phyloP scores from a whole-genome alignment of 2,888 invertebrate species.

The Cantharis flavilabris region DNA sequence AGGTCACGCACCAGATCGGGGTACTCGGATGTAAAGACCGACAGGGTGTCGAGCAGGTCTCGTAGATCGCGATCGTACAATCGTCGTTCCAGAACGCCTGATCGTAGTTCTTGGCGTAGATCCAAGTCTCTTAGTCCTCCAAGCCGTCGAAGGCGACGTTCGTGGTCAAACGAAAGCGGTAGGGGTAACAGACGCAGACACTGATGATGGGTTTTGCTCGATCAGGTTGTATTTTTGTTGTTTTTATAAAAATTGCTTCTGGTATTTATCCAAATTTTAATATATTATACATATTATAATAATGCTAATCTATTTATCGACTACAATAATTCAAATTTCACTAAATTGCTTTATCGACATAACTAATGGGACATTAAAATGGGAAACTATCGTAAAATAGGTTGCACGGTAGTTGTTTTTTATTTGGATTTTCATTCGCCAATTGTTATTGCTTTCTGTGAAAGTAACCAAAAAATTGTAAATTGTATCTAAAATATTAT shows the following conservation, averaged over 20 bases:
- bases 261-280: background rate
- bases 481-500: background rate
- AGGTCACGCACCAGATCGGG: conserved; percentile 17
- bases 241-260: background rate
- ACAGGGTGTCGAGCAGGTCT: background rate
- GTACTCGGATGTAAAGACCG: conserved; percentile 5
- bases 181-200: conserved; percentile 45
- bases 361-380: background rate
- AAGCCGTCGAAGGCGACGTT: conserved; percentile 34
- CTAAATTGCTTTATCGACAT: background rate
- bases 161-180: conserved; percentile 39
- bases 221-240: conserved; percentile 35
- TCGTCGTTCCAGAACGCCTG: conserved; percentile 29
- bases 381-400: background rate
- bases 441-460: background rate
- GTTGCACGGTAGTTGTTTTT: background rate
- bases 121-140: conserved; percentile 37
- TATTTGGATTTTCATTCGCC: background rate
- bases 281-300: background rate
- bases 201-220: conserved; percentile 32
- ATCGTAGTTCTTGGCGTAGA: conserved; percentile 33
- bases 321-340: background rate
- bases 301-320: background rate
- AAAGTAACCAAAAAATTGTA: background rate
- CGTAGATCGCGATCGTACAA: conserved; percentile 25